Percentiles rank a stretch among this genome's conserved stretches.
These are phyloP conservation scores for Vipera latastei DNA, from an alignment of 2,797 vertebrate genomes.

Conservation along the genomic window DNA sequence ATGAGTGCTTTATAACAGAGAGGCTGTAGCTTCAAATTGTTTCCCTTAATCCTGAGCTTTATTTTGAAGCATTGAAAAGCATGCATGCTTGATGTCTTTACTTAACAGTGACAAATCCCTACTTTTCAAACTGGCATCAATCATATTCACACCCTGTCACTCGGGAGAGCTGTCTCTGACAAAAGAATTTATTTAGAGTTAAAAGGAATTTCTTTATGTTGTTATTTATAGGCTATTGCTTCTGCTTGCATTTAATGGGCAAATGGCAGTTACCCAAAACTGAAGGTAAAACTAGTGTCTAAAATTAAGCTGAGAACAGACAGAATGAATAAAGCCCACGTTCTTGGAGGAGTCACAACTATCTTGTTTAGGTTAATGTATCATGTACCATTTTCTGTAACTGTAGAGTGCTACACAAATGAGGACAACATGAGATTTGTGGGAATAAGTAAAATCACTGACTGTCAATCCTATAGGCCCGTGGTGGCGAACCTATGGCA, in stretches of 20 bases:
- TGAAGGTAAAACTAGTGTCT: neutral
- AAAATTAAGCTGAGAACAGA: neutral
- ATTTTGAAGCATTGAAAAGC: constrained; percentile 12
- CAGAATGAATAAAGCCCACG: neutral
- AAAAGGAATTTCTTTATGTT: constrained; percentile 26
- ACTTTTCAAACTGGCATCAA: constrained; percentile 11
- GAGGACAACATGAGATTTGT: neutral
- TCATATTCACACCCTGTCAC: neutral
- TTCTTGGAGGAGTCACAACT: neutral
- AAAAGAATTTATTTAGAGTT: constrained; percentile 34
- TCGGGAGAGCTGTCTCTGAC: constrained; percentile 31
- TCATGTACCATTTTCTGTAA: neutral
- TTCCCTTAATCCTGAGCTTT: constrained; percentile 50
- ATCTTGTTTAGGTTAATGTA: neutral
- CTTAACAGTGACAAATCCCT: constrained; percentile 3
- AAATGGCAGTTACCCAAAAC: neutral
- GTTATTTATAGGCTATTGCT: constrained; percentile 9
- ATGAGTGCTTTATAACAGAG: constrained; percentile 37
- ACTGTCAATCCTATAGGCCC: neutral
- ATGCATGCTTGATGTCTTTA: constrained; percentile 9
- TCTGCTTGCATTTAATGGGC: constrained; percentile 4
- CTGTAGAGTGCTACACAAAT: neutral
- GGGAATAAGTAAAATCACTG: neutral
- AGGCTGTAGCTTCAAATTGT: constrained; percentile 41
- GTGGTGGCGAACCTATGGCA: too few relatives aligned